Conservation (phyloP, 2,888 invertebrate genomes). For the Drosophila buzzatii region DNA sequence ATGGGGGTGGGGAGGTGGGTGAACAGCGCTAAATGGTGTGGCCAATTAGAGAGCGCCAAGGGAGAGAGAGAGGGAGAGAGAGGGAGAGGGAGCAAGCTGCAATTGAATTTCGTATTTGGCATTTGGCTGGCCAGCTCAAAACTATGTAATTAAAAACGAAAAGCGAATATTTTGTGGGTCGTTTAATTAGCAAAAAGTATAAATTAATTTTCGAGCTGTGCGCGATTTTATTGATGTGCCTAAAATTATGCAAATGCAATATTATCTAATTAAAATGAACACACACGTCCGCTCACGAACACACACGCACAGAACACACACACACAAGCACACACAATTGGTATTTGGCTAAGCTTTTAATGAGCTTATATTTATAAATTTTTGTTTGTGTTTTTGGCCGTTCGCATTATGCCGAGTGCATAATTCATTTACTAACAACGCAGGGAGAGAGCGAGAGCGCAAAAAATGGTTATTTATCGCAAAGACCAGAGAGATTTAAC, state of each 20-base stretch:
- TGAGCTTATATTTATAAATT: constrained; percentile 75
- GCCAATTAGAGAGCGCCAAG: constrained; percentile 21
- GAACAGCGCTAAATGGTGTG: constrained; percentile 1
- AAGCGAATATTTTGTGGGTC: constrained; percentile 53
- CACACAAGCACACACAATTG: constrained; percentile 7
- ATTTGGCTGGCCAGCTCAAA: constrained; percentile 18
- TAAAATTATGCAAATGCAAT: constrained; percentile 76
- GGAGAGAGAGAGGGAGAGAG: background rate
- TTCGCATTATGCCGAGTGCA: constrained; percentile 31
- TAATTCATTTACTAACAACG: constrained; percentile 30
- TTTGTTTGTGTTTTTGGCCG: constrained; percentile 12
- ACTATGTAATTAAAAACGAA: constrained; percentile 53
- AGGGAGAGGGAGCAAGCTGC: background rate
- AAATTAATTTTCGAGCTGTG: constrained; percentile 59
- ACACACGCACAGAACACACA: background rate
- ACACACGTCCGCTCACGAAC: constrained; percentile 25
- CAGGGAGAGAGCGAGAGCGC: too few relatives aligned
- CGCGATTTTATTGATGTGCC: constrained; percentile 58
- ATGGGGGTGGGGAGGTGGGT: constrained; percentile 10
- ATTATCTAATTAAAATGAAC: constrained; percentile 78
- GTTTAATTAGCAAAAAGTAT: constrained; percentile 70
- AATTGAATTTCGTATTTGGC: constrained; percentile 15
- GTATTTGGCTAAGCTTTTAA: constrained; percentile 68
- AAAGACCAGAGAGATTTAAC: constrained; percentile 25
- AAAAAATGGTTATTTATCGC: constrained; percentile 11